Conservation (phyloP, 2,888 invertebrate genomes). For the Himalopsyche kuldschensis region DNA sequence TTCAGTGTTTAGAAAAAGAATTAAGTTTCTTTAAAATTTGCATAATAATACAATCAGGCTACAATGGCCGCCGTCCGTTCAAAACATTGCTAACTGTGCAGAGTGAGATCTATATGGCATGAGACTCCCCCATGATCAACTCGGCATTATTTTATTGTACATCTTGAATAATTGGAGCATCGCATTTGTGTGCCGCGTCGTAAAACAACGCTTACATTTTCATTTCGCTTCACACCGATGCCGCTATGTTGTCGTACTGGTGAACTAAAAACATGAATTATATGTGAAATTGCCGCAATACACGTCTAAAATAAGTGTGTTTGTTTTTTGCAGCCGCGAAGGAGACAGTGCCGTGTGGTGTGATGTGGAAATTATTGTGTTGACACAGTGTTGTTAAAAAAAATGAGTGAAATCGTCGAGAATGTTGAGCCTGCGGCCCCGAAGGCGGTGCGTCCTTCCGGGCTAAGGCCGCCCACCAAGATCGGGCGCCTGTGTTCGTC, state of each 20-base stretch:
- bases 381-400: conserved; percentile 2
- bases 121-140: neutral
- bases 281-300: neutral
- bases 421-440: neutral
- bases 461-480: conserved; percentile 66
- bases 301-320: neutral
- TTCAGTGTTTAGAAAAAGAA: neutral
- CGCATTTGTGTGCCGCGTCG: neutral
- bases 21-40: neutral
- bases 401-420: neutral
- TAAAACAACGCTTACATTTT: neutral
- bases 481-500: conserved; percentile 69
- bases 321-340: neutral
- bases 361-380: neutral
- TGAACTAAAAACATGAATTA: neutral
- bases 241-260: neutral
- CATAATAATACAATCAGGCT: neutral
- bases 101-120: neutral
- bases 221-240: neutral
- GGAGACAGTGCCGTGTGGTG: neutral
- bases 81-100: neutral
- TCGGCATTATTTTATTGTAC: neutral
- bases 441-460: conserved; percentile 58
- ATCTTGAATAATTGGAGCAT: neutral
- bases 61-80: neutral